Evolutionary conservation across 1,140 invertebrate genomes (phyloP), one percentile per base, ranked within the genome.

Genomic region (Euwallacea fornicatus): DNA sequence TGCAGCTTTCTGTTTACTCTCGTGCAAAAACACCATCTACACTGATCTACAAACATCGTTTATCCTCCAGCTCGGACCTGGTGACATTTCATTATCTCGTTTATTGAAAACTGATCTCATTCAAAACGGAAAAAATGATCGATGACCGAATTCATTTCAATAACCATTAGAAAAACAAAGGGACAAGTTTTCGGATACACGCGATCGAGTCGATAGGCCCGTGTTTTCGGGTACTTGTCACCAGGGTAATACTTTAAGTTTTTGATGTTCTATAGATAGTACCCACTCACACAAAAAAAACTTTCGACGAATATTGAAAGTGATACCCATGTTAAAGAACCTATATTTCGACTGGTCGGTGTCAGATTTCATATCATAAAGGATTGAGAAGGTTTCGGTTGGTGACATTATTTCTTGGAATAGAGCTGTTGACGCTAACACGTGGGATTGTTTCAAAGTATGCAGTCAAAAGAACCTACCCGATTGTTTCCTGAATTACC

Each of bases 141-240:
- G 63, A 66, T 66, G 63, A 55, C 47, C 63, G 9, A 66, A 55
- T 54, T 55, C 63, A 66, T 66, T 41, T 41, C 63, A 66, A 66
- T 66, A 66, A 66, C 63, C 63, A 66, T 66, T 66, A 66, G 63
- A 66, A 63, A 66, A 66, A 66, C 63, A 66, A 66, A 66, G 50
- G 63, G 13, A 66, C 63, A 66, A 63, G 61, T 46, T 63, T 63
- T 63, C 61, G 44, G 50, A 63, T 46, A 53, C 42, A 55, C 63
- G 42, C 21, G 63, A 66, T 66, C 63, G 50, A 66, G 9, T n/a
- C 33, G 63, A 66, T 66, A 66, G 63, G 16, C 16, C 33, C 10
- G 47, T 66, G 63, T 66, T 66, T 66, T 66, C 3, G 7, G 63
- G 63, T 66, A 66, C 63, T 66, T 66, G 63, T 66, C 63, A 66